Percentiles rank a stretch among this genome's conserved stretches.
Evolutionary conservation across 1,140 invertebrate species (phyloP).

Genomic region (Pseudoatta argentina): DNA sequence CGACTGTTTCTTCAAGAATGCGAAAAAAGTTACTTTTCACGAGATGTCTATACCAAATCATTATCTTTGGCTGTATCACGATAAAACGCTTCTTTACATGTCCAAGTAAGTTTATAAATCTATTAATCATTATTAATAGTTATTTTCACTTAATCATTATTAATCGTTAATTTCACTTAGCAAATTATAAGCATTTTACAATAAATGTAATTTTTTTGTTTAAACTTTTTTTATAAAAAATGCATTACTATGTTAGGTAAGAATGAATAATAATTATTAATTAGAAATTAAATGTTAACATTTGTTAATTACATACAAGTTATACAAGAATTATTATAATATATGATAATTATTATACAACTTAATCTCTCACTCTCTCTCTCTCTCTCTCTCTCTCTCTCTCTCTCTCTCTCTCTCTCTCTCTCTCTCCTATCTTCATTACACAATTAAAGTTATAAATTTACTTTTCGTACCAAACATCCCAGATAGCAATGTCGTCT

Average conservation of each 20-base stretch:
- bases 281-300: too few species aligned
- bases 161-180: neutral
- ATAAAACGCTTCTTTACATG: conserved; percentile 96
- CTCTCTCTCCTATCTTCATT: too few species aligned
- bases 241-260: neutral
- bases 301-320: too few species aligned
- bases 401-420: too few species aligned
- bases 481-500: too few species aligned
- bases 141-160: neutral
- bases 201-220: neutral
- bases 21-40: conserved; percentile 96
- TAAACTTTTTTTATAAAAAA: neutral
- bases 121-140: too few species aligned
- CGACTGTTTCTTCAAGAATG: conserved; percentile 97
- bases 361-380: too few species aligned
- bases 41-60: conserved; percentile 98
- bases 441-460: too few species aligned
- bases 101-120: conserved; percentile 90
- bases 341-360: too few species aligned
- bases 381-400: too few species aligned
- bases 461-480: too few species aligned
- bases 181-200: neutral
- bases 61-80: conserved; percentile 96
- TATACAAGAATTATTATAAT: too few species aligned
- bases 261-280: neutral